Evolutionary conservation across 2,797 vertebrate species (phyloP).

Genomic region (Carcharodon carcharias): DNA sequence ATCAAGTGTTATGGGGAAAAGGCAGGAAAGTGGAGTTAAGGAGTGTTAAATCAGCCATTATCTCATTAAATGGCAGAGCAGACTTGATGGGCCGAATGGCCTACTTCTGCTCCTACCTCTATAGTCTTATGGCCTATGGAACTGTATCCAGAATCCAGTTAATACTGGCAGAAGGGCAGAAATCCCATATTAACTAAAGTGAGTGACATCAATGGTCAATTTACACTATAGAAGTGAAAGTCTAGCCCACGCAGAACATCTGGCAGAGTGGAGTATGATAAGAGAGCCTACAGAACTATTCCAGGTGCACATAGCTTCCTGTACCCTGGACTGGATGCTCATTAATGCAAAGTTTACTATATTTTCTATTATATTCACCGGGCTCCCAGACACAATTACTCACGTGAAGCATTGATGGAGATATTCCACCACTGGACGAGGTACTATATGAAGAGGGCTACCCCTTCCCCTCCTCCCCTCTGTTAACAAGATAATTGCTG

Average conservation of each 20-base stretch:
- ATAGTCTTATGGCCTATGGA: too few relatives aligned
- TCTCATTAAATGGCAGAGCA: too few relatives aligned
- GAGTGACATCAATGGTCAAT: neutral
- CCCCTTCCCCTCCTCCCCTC: too few relatives aligned
- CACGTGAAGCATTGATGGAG: neutral
- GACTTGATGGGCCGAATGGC: too few relatives aligned
- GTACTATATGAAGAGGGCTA: neutral
- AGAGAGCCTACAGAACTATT: neutral
- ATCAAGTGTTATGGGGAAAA: too few relatives aligned
- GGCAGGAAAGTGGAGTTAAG: too few relatives aligned
- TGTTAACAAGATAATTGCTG: neutral
- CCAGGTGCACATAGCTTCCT: neutral
- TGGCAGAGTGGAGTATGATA: neutral
- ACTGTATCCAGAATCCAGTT: too few relatives aligned
- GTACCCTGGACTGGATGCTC: neutral
- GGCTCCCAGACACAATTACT: neutral
- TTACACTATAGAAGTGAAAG: neutral
- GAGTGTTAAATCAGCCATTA: too few relatives aligned
- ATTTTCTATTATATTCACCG: neutral
- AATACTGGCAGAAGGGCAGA: neutral
- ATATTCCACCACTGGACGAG: neutral
- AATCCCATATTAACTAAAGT: neutral
- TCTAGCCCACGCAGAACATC: neutral
- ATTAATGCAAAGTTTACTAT: neutral
- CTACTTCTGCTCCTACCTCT: too few relatives aligned